These are phyloP conservation scores for Clarias pachynema DNA, from an alignment of 2,797 vertebrate genomes.

Conservation along the genomic window DNA sequence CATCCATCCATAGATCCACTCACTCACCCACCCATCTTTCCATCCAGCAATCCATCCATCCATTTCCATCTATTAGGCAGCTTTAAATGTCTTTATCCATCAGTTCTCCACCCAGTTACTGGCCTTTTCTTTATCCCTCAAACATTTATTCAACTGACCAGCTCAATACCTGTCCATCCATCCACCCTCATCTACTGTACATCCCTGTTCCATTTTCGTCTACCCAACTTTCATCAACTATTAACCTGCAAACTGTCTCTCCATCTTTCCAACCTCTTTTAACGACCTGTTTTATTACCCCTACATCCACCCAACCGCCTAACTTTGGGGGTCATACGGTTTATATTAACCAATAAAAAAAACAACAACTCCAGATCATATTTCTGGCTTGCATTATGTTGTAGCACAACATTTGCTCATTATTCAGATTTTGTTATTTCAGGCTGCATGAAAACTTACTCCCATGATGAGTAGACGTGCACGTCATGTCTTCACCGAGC, in stretches of 20 bases:
- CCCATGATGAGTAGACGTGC: constrained; percentile 23
- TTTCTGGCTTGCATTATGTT: neutral
- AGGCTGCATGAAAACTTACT: constrained; percentile 37
- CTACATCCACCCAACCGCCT: neutral
- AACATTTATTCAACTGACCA: neutral
- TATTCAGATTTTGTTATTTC: neutral
- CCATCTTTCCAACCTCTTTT: neutral
- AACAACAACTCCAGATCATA: neutral
- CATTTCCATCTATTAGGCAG: neutral
- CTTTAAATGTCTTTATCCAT: neutral
- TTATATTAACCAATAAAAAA: neutral
- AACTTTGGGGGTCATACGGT: neutral
- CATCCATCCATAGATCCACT: no score
- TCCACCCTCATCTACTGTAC: neutral
- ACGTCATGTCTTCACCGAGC: constrained; percentile 30
- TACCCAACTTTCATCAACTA: neutral
- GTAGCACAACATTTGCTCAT: neutral
- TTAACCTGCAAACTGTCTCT: neutral
- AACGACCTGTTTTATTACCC: neutral
- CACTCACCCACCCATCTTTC: no score
- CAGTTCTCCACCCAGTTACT: neutral
- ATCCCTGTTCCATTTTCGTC: neutral
- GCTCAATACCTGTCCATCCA: neutral
- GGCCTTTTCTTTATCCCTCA: no score
- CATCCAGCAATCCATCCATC: no score